Base-by-base conservation (phyloP, 1,140 invertebrate genomes). In the Hyphantria cunea region DNA sequence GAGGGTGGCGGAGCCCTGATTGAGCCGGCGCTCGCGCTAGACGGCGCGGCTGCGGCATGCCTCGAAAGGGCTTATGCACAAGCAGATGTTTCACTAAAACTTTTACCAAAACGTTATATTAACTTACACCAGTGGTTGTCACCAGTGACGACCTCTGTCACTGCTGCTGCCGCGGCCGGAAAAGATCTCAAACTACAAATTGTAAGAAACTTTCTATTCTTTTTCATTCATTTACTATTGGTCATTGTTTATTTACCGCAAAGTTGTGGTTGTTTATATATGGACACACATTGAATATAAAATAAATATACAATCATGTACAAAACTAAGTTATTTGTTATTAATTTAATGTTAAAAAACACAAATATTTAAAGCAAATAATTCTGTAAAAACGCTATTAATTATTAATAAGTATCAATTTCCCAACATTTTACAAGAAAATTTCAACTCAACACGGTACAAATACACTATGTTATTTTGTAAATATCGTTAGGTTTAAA, bases 101-200 rank as follows among this genome's bases (percentile, higher is more conserved):
- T 97, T 91, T 92, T 97, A 85, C 95, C 96, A 76, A 97, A 97
- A 91, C 93, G 96, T 74, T 97, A 96, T 90, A 96, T 97, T 83
- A 96, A 95, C 92, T 92, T 97, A 80, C 96, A 97, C 90, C 95
- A 96, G 81, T 97, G 96, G 95, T 91, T 97, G 70, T 94, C 95
- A 73, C 96, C 96, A 60, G 92, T 97, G 68, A 90, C 92, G 47
- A 87, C 84, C 0, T 85, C 87, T 12, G 79, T 87, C 77, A 86
- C 86, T 33, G 80, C 86, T 33, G 84, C 83, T 48, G 73, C 83
- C 56, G 91, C 93, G 52, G 93, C 92, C 69, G 91, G 92, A 51
- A 94, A 95, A 90, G 94, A 95, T 82, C 91, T 95, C 92, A 95
- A 93, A 92, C 94, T 92, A 92, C 95, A 94, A 94, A 94, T 95